These are phyloP conservation scores for Sceloporus undulatus DNA, from an alignment of 2,113 vertebrate genomes.

Conservation along the genomic window DNA sequence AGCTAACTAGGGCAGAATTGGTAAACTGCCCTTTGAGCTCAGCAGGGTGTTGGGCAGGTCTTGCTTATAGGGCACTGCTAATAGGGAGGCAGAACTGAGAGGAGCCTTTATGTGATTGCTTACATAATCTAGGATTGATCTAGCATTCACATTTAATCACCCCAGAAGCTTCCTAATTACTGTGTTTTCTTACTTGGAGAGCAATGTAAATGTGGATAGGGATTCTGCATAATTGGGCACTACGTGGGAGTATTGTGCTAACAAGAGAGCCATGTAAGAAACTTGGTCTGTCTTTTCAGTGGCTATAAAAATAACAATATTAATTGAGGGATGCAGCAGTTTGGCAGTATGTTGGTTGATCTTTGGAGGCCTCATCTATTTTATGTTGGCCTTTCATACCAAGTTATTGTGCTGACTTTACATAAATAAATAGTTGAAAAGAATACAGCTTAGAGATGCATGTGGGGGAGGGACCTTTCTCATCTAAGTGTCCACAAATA, in stretches of 20 bases:
- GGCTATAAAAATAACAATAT: slow-evolving; percentile 57
- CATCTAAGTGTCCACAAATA: slow-evolving; percentile 33
- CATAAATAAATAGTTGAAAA: slow-evolving; percentile 18
- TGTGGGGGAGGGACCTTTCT: slow-evolving; percentile 15
- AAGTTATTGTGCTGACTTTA: slow-evolving; percentile 5
- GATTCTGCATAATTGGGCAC: slow-evolving; percentile 62
- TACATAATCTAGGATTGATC: slow-evolving; percentile 1
- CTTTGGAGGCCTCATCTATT: slow-evolving; percentile 36
- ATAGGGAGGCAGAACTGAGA: background rate
- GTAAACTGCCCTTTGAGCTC: background rate
- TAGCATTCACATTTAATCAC: slow-evolving; percentile 29
- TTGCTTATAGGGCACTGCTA: background rate
- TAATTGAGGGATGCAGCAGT: slow-evolving; percentile 59
- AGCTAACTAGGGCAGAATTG: background rate
- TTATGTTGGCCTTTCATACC: slow-evolving; percentile 36
- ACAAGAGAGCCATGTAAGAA: slow-evolving; percentile 67
- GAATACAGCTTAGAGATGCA: slow-evolving; percentile 34
- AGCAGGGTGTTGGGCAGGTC: background rate
- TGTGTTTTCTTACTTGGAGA: slow-evolving; percentile 63
- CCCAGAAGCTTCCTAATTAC: slow-evolving; percentile 34
- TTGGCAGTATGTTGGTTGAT: slow-evolving; percentile 50
- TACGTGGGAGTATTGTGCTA: slow-evolving; percentile 67
- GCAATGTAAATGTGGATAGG: slow-evolving; percentile 62
- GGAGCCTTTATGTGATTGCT: background rate
- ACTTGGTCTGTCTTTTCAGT: slow-evolving; percentile 57